Evolutionary conservation across 2,888 invertebrate genomes (phyloP).

Genomic region (Torymus auratus): DNA sequence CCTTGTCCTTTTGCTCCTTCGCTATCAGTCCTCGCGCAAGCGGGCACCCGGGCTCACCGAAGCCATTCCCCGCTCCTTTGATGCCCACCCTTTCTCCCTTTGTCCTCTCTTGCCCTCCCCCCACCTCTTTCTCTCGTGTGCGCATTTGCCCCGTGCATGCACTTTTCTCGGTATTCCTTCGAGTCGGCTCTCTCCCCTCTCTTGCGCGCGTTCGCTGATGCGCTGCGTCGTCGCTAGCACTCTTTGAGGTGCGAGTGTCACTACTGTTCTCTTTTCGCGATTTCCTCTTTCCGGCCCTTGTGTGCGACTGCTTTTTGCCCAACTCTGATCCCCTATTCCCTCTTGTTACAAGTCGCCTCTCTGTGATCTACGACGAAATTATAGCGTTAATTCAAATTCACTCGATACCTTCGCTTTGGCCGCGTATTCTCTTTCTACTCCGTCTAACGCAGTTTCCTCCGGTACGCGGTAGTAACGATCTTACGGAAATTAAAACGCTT

Average conservation of each 20-base stretch:
- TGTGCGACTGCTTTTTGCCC: not conserved
- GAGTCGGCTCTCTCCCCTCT: conserved; percentile 16
- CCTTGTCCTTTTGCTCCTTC: conserved; percentile 38
- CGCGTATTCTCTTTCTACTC: too few species aligned
- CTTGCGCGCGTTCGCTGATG: not conserved
- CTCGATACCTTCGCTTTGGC: too few species aligned
- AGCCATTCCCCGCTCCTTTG: conserved; percentile 49
- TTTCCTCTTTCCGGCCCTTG: not conserved
- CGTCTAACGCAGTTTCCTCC: too few species aligned
- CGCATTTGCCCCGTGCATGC: not conserved
- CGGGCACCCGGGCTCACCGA: conserved; percentile 20
- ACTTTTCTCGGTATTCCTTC: conserved; percentile 52
- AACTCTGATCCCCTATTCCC: too few species aligned
- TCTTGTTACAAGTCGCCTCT: too few species aligned
- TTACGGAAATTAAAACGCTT: too few species aligned
- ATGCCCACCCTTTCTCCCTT: conserved; percentile 55
- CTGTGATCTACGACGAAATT: too few species aligned
- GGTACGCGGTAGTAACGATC: too few species aligned
- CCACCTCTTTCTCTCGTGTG: not conserved
- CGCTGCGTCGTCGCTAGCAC: not conserved
- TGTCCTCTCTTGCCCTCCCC: conserved; percentile 18
- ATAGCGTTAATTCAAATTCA: too few species aligned
- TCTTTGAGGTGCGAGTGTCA: conserved; percentile 5
- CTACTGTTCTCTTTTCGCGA: conserved; percentile 5
- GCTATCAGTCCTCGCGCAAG: conserved; percentile 42